Base-by-base conservation (phyloP, 2,113 vertebrate genomes). In the Phycodurus eques region DNA sequence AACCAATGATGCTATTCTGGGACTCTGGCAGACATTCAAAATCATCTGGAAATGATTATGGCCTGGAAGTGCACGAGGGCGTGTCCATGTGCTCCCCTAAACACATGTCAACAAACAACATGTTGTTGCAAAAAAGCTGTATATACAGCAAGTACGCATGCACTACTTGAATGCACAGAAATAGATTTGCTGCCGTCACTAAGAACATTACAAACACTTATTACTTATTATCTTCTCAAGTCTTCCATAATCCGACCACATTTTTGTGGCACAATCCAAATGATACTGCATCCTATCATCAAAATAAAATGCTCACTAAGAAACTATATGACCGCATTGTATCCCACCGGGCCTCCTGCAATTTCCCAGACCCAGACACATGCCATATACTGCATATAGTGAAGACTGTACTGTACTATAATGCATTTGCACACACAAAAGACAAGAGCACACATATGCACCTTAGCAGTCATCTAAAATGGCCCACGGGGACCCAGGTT, bases 11-110 rank as follows among this genome's bases (percentile, higher is more conserved):
- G 78, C 92, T 93, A 93, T 93, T 94, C 91, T 93, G 85, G 85
- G 92, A 87, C 86, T 72, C 88, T 92, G 92, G 90, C 89, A 90
- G 79, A 73, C 78, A 69, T 80, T 88, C 86, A 87, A 87, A 91
- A 89, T 92, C 91, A 92, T 92, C 92, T 93, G 91, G 87, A 89
- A 85, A 88, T 91, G 89, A 92, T 93, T 93, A 93, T 85, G 88
- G 86, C 73, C 84, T 44, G 73, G 57, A 68, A 19, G 76, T 77
- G 82, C 81, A 87, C 67, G 22, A 56, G 81, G 0, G 35, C 22
- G 31, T 19, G 64, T 65, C 60, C 77, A 47, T 47, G 67, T 46
- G 65, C 1, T 47, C 79, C 56, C 67, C 74, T 65, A 75, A 82
- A 88, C 85, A 89, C 79, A 75, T 82, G 71, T 68, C 66, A 75